These are phyloP conservation scores for Rhyacichthys aspro DNA, from an alignment of 2,797 vertebrate genomes.

Conservation along the genomic window DNA sequence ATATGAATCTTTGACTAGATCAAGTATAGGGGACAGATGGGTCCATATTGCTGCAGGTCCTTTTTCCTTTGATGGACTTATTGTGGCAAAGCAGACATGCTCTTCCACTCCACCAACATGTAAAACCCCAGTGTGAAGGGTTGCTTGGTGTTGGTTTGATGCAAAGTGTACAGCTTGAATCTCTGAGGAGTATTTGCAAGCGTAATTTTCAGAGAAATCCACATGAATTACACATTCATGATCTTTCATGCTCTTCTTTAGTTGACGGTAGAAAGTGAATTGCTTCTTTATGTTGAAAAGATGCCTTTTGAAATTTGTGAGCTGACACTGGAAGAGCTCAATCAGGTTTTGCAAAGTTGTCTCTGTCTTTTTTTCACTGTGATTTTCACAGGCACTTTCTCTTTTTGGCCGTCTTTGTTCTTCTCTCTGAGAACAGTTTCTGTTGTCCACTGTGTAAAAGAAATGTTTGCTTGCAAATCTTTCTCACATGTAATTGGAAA, in stretches of 20 bases:
- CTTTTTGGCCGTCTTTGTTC: conserved; percentile 11
- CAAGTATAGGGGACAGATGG: conserved; percentile 11
- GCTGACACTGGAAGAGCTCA: conserved; percentile 7
- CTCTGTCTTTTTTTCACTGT: too few relatives aligned
- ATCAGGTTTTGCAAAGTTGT: too few relatives aligned
- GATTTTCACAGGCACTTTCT: too few relatives aligned
- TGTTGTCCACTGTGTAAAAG: conserved; percentile 18
- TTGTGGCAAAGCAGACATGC: background rate
- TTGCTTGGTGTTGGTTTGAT: too few relatives aligned
- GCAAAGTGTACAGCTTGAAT: too few relatives aligned
- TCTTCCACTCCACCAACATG: background rate
- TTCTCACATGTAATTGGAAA: conserved; percentile 1
- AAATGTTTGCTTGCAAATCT: background rate
- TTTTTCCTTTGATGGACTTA: background rate
- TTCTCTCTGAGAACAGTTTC: conserved; percentile 14
- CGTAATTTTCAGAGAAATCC: conserved; percentile 17
- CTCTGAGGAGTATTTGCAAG: too few relatives aligned
- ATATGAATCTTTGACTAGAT: conserved; percentile 3
- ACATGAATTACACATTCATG: conserved; percentile 12
- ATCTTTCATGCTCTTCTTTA: conserved; percentile 7
- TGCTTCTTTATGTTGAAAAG: conserved; percentile 15
- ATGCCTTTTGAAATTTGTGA: conserved; percentile 14
- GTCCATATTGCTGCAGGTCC: background rate
- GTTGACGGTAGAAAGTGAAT: conserved; percentile 18
- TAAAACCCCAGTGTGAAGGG: conserved; percentile 10